Percentiles rank a stretch among this genome's conserved stretches.
phyloP scores from a whole-genome alignment of 2,113 vertebrate species.

The Chaetorhynchus papuensis region DNA sequence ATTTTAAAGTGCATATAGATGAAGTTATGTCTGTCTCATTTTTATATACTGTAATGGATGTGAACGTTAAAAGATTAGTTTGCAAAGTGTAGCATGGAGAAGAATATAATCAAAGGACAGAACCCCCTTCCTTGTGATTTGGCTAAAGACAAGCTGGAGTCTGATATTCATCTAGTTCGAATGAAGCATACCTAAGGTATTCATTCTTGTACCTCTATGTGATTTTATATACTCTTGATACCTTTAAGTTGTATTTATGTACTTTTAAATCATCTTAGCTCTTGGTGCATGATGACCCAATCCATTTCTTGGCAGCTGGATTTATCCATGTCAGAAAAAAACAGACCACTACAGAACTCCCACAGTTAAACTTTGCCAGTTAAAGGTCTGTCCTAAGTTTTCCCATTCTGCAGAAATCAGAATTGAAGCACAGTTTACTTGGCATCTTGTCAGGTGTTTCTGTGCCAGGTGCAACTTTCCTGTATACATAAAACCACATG shows the following conservation, averaged over 20 bases:
- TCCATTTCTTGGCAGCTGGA: not conserved
- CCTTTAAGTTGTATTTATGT: not conserved
- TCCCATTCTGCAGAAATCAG: not conserved
- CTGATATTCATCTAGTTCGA: not conserved
- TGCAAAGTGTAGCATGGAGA: not conserved
- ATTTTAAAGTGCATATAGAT: not conserved
- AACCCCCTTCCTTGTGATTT: not conserved
- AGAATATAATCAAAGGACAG: not conserved
- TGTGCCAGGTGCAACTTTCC: not conserved
- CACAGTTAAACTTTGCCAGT: not conserved
- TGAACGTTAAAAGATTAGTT: not conserved
- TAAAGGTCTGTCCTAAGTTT: not conserved
- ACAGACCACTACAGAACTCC: not conserved
- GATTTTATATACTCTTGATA: not conserved
- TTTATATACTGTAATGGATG: not conserved
- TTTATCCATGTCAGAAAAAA: not conserved
- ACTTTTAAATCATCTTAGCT: not conserved
- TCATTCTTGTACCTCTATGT: not conserved
- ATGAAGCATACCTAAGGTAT: not conserved
- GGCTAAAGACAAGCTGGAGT: not conserved
- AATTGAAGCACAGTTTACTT: not conserved
- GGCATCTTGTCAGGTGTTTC: not conserved
- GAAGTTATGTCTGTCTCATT: not conserved
- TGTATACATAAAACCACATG: not conserved
- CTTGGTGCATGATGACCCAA: not conserved